A percentile compares a stretch with the other conserved stretches of the same genome.
Conservation (phyloP, 2,797 vertebrate genomes). For the Xyrichtys novacula region DNA sequence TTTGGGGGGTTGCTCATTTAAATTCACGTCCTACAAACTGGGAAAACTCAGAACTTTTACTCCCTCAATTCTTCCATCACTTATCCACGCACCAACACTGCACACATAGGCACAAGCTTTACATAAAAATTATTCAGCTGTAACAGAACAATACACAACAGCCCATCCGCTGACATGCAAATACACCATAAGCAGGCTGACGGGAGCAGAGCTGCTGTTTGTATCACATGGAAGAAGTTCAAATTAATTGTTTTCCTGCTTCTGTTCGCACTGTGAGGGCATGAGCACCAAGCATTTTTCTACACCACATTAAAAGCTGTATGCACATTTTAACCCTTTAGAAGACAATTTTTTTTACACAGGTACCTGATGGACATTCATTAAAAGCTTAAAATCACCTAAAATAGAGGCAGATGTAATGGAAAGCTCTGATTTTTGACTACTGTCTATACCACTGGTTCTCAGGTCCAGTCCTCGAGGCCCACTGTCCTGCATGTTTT, state of each 20-base stretch:
- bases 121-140: slow-evolving; percentile 23
- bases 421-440: too few relatives aligned
- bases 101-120: slow-evolving; percentile 13
- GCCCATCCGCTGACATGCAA: slow-evolving; percentile 32
- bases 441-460: too few relatives aligned
- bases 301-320: background rate
- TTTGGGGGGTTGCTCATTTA: slow-evolving; percentile 41
- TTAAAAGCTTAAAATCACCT: slow-evolving; percentile 9
- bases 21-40: slow-evolving; percentile 6
- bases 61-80: slow-evolving; percentile 23
- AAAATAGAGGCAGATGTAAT: background rate
- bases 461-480: too few relatives aligned
- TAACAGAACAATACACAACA: slow-evolving; percentile 18
- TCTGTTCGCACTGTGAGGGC: slow-evolving; percentile 6
- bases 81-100: slow-evolving; percentile 30
- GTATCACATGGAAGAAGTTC: slow-evolving; percentile 22
- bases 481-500: too few relatives aligned
- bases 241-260: slow-evolving; percentile 25
- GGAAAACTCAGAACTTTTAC: slow-evolving; percentile 16
- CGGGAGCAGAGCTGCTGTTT: slow-evolving; percentile 3
- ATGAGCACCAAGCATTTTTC: slow-evolving; percentile 10
- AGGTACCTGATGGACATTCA: background rate
- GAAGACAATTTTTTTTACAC: too few relatives aligned
- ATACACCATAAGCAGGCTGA: slow-evolving; percentile 15
- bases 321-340: background rate